A percentile compares a stretch with the other conserved stretches of the same genome.
These are phyloP conservation scores for human DNA, from an alignment of 2,113 vertebrate genomes.

Conservation along the genomic window DNA sequence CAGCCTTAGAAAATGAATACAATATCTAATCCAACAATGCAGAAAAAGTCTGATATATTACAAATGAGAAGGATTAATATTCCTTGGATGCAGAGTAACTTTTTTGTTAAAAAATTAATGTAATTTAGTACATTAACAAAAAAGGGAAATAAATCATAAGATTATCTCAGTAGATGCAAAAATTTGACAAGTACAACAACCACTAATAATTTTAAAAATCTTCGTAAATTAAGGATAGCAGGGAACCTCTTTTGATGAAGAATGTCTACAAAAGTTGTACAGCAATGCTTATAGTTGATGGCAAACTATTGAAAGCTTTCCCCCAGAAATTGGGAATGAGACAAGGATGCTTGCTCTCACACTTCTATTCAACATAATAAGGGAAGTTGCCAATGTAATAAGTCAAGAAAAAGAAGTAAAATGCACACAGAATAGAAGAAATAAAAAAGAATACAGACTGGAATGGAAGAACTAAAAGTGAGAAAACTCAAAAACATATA, in stretches of 20 bases:
- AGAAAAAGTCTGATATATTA: not conserved
- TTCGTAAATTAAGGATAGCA: not conserved
- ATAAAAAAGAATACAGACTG: not conserved
- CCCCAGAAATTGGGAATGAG: not conserved
- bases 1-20: not conserved
- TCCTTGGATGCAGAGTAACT: not conserved
- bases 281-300: not conserved
- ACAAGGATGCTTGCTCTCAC: not conserved
- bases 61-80: not conserved
- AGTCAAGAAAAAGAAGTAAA: not conserved
- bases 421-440: not conserved
- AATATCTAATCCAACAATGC: not conserved
- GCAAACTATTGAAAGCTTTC: not conserved
- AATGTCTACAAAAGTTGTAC: not conserved
- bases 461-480: not conserved
- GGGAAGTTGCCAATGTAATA: not conserved
- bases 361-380: conserved; percentile 4
- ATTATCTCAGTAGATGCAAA: not conserved
- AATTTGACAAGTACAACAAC: not conserved
- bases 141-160: not conserved
- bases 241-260: not conserved
- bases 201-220: not conserved
- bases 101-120: not conserved
- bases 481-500: not conserved
- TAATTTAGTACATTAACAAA: not conserved